Base-by-base conservation (phyloP, 2,797 vertebrate species). In the Sparus aurata region DNA sequence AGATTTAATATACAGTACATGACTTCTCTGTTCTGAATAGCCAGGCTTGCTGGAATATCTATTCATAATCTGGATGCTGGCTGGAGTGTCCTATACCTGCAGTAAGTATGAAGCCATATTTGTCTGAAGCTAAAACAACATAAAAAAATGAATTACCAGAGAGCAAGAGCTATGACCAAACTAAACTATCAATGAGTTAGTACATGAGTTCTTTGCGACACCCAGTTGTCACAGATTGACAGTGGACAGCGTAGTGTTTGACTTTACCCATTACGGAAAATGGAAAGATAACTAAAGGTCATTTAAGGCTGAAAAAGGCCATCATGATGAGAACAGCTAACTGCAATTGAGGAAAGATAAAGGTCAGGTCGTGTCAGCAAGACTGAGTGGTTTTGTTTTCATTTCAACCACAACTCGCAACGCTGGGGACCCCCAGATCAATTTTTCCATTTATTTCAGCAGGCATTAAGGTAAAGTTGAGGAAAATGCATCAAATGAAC, bases 281-380 rank as follows among this genome's bases (percentile, higher is more conserved):
- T 53, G 34, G 22, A 76, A 58, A 74, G 18, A 67, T 78, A 77
- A 59, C 57, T 16, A 86, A 91, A 88, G 79, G 80, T 85, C 72
- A 78, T 79, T 79, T 76, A 7, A n/a, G 65, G 20, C 15, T 52
- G 53, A 61, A 74, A 75, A 65, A 50, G 63, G 63, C 46, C 63
- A 64, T 64, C 49, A 69, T 57, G 61, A 72, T 72, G 43, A 69
- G 53, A 80, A 52, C 2, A 7, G 41, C 61, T 63, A 77, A 50
- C 52, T 77, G 53, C 38, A 79, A 63, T 23, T n/a, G 13, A 77
- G 17, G 45, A 71, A 66, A 66, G 59, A 66, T 69, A 83, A 90
- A 90, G 79, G 85, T 87, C 84, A 86, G 38, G 10, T 8, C 7
- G 3, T 61, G 52, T 70, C 65, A 73, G 72, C 45, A 46, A 69